A percentile compares a stretch with the other conserved stretches of the same genome.
phyloP scores from a whole-genome alignment of 2,113 vertebrate genomes.

The Panthera uncia region DNA sequence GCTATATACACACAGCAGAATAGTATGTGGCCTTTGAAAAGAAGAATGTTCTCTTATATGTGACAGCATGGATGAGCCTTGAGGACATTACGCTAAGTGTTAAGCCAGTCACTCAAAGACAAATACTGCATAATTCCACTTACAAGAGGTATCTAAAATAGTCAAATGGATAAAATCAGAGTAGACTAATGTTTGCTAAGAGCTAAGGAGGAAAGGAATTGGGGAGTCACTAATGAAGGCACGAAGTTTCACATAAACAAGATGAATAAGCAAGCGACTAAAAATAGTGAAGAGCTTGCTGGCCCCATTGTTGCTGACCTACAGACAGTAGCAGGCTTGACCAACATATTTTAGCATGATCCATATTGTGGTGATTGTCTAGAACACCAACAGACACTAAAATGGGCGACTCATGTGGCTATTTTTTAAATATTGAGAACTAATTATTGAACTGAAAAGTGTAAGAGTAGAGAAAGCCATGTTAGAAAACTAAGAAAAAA shows the following conservation, averaged over 20 bases:
- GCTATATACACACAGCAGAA: neutral
- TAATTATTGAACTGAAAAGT: slow-evolving; percentile 90
- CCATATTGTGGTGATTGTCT: slow-evolving; percentile 88
- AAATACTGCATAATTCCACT: neutral
- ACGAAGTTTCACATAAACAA: neutral
- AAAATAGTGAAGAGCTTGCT: slow-evolving; percentile 91
- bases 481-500: slow-evolving; percentile 73
- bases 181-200: neutral
- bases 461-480: slow-evolving; percentile 88
- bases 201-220: neutral
- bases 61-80: neutral
- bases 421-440: slow-evolving; percentile 93
- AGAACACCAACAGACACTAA: slow-evolving; percentile 89
- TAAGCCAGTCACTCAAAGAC: neutral
- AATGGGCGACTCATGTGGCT: slow-evolving; percentile 96
- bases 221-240: neutral
- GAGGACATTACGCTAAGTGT: neutral
- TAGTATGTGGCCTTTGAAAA: neutral
- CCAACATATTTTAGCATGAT: slow-evolving; percentile 93
- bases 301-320: slow-evolving; percentile 85
- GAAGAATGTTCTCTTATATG: neutral
- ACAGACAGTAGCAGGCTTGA: slow-evolving; percentile 88
- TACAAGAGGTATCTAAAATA: neutral
- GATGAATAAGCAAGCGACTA: slow-evolving; percentile 79
- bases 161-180: neutral